These are phyloP conservation scores for Cynocephalus volans DNA, from an alignment of 2,113 vertebrate genomes.

Conservation along the genomic window DNA sequence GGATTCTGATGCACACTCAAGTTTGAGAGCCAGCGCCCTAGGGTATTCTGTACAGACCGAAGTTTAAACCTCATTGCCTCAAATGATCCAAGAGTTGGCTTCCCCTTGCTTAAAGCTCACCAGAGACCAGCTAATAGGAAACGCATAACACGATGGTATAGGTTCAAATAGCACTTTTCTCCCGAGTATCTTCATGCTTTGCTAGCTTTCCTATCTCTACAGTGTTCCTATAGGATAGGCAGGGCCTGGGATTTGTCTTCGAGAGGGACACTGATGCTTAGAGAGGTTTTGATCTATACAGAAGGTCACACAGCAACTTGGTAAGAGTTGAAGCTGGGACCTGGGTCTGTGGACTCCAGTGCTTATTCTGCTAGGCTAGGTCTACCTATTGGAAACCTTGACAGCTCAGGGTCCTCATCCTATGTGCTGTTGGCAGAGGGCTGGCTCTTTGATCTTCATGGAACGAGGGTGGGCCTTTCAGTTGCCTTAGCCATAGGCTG, in stretches of 20 bases:
- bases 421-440: background rate
- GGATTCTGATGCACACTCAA: background rate
- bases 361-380: background rate
- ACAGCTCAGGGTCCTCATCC: background rate
- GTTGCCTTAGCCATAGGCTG: background rate
- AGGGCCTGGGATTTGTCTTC: background rate
- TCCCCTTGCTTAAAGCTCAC: conserved; percentile 26
- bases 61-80: conserved; percentile 34
- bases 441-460: conserved; percentile 2
- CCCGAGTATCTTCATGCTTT: background rate
- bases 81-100: background rate
- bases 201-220: background rate
- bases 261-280: background rate
- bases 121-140: background rate
- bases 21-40: background rate
- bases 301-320: background rate
- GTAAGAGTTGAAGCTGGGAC: background rate
- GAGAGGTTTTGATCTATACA: background rate
- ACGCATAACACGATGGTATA: background rate
- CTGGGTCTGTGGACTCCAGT: background rate
- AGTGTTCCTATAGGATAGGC: background rate
- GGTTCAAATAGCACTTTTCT: background rate
- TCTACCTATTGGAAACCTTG: background rate
- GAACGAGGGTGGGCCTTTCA: background rate
- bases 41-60: background rate